Evolutionary conservation across 2,797 vertebrate species (phyloP), one percentile per base, ranked within the genome.

Genomic region (Hyperoplus lanceolatus): DNA sequence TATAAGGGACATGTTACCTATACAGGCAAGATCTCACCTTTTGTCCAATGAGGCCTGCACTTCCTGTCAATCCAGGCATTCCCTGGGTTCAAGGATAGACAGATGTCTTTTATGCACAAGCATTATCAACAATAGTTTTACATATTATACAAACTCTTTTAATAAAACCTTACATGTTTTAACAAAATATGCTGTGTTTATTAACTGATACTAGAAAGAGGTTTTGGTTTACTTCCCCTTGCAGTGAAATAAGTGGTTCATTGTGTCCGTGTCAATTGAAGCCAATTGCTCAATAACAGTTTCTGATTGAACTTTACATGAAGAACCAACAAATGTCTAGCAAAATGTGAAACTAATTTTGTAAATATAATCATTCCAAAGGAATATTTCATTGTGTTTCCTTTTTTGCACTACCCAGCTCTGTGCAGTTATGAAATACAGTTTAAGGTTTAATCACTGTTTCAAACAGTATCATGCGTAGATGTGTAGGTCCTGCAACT

Each of bases 11-110:
- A 11, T 62, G 11, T 81, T 76, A 77, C 42, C 16, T 59, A 49
- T 69, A 29, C 29, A 29, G 29, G 49, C 43, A 73, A 21, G 53
- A 70, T 48, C 86, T 93, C 53, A 96, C 98, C 96, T 99, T 98
- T 85, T 93, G 93, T 89, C 98, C 98, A 79, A 89, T 90, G 75
- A 91, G 68, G 53, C 98, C 98, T 79, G 94, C 94, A 90, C 72
- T 94, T 93, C 97, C 98, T 92, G 97, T 96, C 76, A 96, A 95
- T 77, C 98, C 98, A 82, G 96, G 96, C 80, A 97, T 93, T 81
- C 98, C 98, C 98, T 99, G 74, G 66, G 75, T 92, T 75, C 0
- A 76, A 84, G 6, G 10, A 80, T 3, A 29, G 57, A 77, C 42
- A 66, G 21, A 65, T 51, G 21, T 54, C 16, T 66, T 3, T 8